Conservation (phyloP, 1,140 invertebrate species). For the Battus philenor region DNA sequence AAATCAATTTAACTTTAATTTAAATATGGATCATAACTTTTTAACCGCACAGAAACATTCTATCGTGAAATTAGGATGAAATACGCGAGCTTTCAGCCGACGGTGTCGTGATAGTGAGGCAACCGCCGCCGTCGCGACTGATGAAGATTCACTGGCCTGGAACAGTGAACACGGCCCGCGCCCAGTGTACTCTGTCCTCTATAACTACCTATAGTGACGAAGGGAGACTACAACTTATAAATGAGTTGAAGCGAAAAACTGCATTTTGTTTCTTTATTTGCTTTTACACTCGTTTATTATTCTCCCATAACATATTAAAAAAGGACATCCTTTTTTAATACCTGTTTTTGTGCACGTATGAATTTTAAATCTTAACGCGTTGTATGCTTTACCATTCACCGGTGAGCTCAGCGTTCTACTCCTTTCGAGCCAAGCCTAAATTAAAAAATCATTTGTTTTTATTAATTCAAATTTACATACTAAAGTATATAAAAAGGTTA, state of each 20-base stretch:
- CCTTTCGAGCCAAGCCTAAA: no score
- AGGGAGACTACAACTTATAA: conserved; percentile 7
- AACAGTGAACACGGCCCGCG: conserved; percentile 62
- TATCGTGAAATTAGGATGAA: conserved; percentile 10
- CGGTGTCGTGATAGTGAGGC: conserved; percentile 10
- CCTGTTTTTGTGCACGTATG: neutral
- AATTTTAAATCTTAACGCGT: neutral
- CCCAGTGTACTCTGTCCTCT: conserved; percentile 25
- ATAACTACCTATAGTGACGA: conserved; percentile 1
- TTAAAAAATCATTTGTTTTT: no score
- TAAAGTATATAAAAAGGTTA: no score
- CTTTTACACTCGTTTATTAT: no score
- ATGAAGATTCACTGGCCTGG: conserved; percentile 62
- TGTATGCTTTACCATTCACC: neutral
- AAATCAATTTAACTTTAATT: no score
- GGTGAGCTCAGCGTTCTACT: no score
- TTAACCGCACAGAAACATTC: neutral
- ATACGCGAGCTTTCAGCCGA: conserved; percentile 4
- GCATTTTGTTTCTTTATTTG: neutral
- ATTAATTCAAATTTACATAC: no score
- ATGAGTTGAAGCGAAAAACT: neutral
- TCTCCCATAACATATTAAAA: no score
- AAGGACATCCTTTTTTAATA: no score
- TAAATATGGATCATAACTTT: no score
- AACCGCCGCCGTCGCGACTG: conserved; percentile 39